A percentile compares a stretch with the other conserved stretches of the same genome.
Evolutionary conservation across 2,888 invertebrate genomes (phyloP).

Genomic region (Dromius quadrimaculatus): DNA sequence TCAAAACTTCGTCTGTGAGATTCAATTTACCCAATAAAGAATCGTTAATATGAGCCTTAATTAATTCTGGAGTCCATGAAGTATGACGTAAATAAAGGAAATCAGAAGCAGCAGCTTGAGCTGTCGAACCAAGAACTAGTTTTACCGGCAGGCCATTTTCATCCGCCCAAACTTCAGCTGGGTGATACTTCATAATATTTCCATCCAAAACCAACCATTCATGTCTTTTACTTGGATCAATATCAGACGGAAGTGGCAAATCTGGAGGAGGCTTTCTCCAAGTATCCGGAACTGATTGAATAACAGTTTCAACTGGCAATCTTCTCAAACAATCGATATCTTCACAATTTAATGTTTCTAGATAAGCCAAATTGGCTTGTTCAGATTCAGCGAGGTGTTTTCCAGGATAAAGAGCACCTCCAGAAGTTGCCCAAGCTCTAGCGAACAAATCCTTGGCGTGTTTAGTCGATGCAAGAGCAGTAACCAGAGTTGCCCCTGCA

Average conservation of each 20-base stretch:
- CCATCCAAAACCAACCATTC: conserved; percentile 85
- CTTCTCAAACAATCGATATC: conserved; percentile 73
- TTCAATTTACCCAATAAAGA: conserved; percentile 75
- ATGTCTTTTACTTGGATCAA: conserved; percentile 70
- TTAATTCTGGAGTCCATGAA: conserved; percentile 76
- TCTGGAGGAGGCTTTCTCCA: conserved; percentile 76
- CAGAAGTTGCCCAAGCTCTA: conserved; percentile 84
- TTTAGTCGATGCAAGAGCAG: conserved; percentile 75
- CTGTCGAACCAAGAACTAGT: conserved; percentile 80
- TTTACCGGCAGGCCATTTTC: conserved; percentile 65
- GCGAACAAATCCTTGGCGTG: conserved; percentile 77
- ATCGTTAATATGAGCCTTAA: conserved; percentile 74
- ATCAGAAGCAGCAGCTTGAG: conserved; percentile 78
- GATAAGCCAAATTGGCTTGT: conserved; percentile 72
- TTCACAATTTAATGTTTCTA: conserved; percentile 66
- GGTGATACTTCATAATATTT: conserved; percentile 74
- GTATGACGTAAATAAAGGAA: conserved; percentile 72
- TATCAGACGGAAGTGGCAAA: conserved; percentile 68
- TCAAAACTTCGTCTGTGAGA: conserved; percentile 73
- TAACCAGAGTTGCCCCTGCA: conserved; percentile 86
- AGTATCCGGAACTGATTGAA: conserved; percentile 78
- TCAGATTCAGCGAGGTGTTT: conserved; percentile 73
- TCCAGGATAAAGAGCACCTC: conserved; percentile 80
- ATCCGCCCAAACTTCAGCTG: conserved; percentile 74
- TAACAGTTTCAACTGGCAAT: conserved; percentile 70